These are phyloP conservation scores for Ophioderma brevispina DNA, from an alignment of 35 echinoderm and acorn worm species.

Conservation along the genomic window DNA sequence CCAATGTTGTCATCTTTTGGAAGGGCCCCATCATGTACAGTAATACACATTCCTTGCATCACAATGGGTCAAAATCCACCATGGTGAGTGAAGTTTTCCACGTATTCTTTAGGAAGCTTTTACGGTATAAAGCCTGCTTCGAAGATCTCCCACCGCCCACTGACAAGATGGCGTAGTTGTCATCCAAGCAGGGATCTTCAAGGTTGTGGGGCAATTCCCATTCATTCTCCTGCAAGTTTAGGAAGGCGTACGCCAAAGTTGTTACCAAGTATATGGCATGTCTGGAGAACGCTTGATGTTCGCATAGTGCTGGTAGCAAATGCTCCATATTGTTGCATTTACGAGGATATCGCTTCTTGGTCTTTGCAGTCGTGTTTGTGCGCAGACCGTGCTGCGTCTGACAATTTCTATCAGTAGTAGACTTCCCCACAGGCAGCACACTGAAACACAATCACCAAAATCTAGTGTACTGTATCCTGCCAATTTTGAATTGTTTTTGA, in stretches of 20 bases:
- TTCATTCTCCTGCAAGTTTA: background rate
- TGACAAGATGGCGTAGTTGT: conserved; percentile 38
- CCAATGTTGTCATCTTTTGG: background rate
- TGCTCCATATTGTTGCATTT: background rate
- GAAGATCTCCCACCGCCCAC: conserved; percentile 67
- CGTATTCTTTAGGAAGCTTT: conserved; percentile 44
- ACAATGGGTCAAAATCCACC: conserved; percentile 63
- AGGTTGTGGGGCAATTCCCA: background rate
- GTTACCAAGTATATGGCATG: background rate
- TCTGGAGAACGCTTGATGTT: background rate
- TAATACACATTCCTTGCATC: conserved; percentile 74
- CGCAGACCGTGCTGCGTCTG: background rate
- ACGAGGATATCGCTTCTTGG: background rate
- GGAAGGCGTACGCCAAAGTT: background rate
- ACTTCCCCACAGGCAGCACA: background rate
- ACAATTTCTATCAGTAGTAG: background rate
- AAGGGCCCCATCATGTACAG: conserved; percentile 47
- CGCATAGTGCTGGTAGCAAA: background rate
- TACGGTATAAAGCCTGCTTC: conserved; percentile 54
- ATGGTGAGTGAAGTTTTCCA: conserved; percentile 46
- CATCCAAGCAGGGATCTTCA: background rate
- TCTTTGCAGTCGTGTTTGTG: background rate
- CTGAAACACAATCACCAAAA: background rate
- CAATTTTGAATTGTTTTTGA: too few relatives aligned
- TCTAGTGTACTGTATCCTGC: too few relatives aligned